These are phyloP conservation scores for Apis florea DNA, from an alignment of 1,140 invertebrate species.

Conservation along the genomic window DNA sequence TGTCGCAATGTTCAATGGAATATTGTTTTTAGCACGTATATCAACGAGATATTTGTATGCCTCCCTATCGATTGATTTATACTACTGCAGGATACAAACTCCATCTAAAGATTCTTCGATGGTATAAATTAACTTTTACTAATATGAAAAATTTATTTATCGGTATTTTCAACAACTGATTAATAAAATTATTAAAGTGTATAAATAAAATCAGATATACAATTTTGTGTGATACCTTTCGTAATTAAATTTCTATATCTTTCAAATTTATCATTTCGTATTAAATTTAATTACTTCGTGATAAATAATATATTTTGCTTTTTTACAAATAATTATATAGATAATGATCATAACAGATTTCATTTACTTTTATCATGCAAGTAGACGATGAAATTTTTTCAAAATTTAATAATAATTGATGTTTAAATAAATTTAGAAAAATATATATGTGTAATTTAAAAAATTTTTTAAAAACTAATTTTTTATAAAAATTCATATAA, in stretches of 20 bases:
- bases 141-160: not conserved
- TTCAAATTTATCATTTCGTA: not conserved
- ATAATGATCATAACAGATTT: too few species aligned
- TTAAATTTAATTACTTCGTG: not conserved
- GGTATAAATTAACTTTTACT: not conserved
- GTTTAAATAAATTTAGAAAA: too few species aligned
- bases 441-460: too few species aligned
- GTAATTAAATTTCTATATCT: not conserved
- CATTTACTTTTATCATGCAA: too few species aligned
- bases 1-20: not conserved
- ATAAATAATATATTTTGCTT: too few species aligned
- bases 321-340: too few species aligned
- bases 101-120: not conserved
- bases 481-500: too few species aligned
- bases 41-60: not conserved
- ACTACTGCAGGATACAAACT: conserved; percentile 32
- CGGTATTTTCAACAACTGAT: not conserved
- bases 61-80: conserved; percentile 14
- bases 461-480: too few species aligned
- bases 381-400: too few species aligned
- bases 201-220: not conserved
- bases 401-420: too few species aligned
- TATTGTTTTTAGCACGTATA: not conserved
- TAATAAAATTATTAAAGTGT: not conserved
- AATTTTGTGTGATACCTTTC: not conserved